Percentiles rank a stretch among this genome's conserved stretches.
Evolutionary conservation across 2,888 invertebrate species (phyloP).

Genomic region (Agonopterix arenella): DNA sequence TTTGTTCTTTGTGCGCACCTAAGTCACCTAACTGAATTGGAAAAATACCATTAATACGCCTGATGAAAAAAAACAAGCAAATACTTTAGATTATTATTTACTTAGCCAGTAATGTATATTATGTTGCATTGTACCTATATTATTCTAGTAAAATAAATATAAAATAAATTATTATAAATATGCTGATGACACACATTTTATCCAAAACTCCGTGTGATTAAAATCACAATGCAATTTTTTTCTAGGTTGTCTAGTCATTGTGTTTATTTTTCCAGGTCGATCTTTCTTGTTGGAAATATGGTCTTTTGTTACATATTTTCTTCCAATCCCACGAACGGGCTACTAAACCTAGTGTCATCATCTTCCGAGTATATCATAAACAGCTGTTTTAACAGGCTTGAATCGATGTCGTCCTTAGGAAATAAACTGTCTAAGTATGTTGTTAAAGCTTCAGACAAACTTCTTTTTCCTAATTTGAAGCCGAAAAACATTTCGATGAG

Average conservation of each 20-base stretch:
- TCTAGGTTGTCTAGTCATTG: too few species aligned
- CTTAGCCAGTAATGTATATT: too few species aligned
- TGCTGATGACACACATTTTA: too few species aligned
- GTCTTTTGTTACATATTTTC: neutral
- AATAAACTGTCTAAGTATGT: slow-evolving; percentile 47
- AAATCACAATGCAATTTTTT: neutral
- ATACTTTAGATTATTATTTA: too few species aligned
- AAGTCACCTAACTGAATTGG: too few species aligned
- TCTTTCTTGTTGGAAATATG: neutral
- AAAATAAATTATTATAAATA: too few species aligned
- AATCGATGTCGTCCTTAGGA: slow-evolving; percentile 55
- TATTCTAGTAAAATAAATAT: too few species aligned
- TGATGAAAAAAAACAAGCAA: too few species aligned
- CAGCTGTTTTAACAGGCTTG: slow-evolving; percentile 47
- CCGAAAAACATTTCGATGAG: slow-evolving; percentile 21
- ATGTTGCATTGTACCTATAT: too few species aligned
- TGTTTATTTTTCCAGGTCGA: too few species aligned
- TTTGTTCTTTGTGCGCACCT: too few species aligned
- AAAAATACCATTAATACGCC: too few species aligned
- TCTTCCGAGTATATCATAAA: slow-evolving; percentile 45
- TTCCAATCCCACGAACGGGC: slow-evolving; percentile 13
- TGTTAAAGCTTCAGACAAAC: slow-evolving; percentile 45
- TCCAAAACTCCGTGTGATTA: neutral
- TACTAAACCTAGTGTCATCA: slow-evolving; percentile 19
- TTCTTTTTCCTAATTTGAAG: slow-evolving; percentile 25